Evolutionary conservation across 2,888 invertebrate genomes (phyloP).

Genomic region (Ischnus inquisitorius): DNA sequence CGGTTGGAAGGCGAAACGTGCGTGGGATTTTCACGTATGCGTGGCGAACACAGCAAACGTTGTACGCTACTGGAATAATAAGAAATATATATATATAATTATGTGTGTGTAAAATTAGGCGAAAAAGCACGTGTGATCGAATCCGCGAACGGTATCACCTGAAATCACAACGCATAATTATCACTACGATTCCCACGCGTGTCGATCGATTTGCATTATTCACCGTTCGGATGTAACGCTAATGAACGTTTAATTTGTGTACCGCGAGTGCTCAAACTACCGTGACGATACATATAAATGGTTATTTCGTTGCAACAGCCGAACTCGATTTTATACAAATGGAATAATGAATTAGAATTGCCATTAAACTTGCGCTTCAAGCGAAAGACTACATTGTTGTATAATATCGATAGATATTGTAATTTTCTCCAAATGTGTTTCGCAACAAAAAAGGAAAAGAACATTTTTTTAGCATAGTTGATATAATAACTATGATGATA

Average conservation of each 20-base stretch:
- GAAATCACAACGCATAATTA: not conserved
- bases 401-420: not conserved
- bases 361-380: not conserved
- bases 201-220: not conserved
- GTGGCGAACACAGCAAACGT: slow-evolving; percentile 29
- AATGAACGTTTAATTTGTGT: not conserved
- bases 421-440: too few relatives aligned
- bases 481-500: too few relatives aligned
- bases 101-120: not conserved
- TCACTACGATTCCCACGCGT: not conserved
- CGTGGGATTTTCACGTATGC: slow-evolving; percentile 34
- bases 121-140: not conserved
- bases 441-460: too few relatives aligned
- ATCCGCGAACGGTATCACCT: not conserved
- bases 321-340: not conserved
- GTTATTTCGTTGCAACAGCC: not conserved
- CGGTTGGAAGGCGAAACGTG: slow-evolving; percentile 15
- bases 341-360: not conserved
- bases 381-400: not conserved
- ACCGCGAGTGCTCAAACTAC: not conserved
- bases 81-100: slow-evolving; percentile 18
- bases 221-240: not conserved
- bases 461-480: too few relatives aligned
- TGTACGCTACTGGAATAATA: slow-evolving; percentile 47
- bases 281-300: not conserved